Base-by-base conservation (phyloP, 2,113 vertebrate genomes). In the Hoplias malabaricus region DNA sequence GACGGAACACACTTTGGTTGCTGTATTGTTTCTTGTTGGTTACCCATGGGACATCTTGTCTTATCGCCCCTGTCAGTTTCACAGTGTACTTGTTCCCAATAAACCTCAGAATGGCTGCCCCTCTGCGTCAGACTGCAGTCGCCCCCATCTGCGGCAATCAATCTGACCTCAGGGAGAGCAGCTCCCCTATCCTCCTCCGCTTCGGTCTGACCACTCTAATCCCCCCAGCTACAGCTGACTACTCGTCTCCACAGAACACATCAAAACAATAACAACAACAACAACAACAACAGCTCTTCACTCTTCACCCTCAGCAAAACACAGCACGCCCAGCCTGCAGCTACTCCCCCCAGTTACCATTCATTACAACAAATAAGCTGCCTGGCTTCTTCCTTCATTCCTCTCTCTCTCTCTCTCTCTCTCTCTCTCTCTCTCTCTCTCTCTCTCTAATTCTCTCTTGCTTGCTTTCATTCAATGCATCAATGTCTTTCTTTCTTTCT, bases 251-350 rank as follows among this genome's bases (percentile, higher is more conserved):
- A 11, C 59, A 21, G 33, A 34, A 9, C 59, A 63, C 59, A 36
- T 21, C 59, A 63, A 36, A 63, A 63, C 59, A 63, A 63, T 33
- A 25, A 31, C 57, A 61, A 8, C 54, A 59, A 23, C 56, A 59
- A 10, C 11, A 11, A 11, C 3, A 27, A 4, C 56, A 13, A 19
- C 29, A 36, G 33, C 21, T 10, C 16, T 23, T 10, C 6, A 62
- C 54, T 56, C 11, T 8, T 12, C 59, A 21, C 50, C n/a, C n/a
- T n/a, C 10, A 29, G 25, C 2, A 56, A 48, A 19, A 48, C 48
- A 53, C n/a, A n/a, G n/a, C n/a, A n/a, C n/a, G 43, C 4, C 4
- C 48, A 14, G 27, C 56, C 56, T 31, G 27, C 25, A 33, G 27
- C 56, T 29, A 16, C 56, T 29, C 14, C 0, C 6, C n/a, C 5